Conservation (phyloP, 92 coral and sea anemone species). For the Anthopleura xanthogrammica region DNA sequence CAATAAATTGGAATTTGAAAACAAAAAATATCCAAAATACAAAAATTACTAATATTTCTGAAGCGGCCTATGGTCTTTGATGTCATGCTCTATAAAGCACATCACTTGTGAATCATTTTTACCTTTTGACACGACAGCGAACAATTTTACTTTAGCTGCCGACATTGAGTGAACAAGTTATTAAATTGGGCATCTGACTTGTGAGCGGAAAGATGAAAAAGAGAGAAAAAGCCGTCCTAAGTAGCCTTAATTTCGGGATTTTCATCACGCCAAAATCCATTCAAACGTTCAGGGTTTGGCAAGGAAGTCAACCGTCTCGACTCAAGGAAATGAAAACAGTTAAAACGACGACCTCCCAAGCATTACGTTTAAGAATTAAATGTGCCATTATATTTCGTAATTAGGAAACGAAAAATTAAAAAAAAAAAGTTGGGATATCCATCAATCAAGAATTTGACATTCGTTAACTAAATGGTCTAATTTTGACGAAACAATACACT, state of each 20-base stretch:
- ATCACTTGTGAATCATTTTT: constrained; percentile 62
- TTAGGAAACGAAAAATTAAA: constrained; percentile 2
- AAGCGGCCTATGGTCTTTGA: constrained; percentile 61
- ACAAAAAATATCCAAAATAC: not conserved
- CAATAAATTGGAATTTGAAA: not conserved
- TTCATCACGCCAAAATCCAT: constrained; percentile 38
- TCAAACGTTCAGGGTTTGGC: constrained; percentile 8
- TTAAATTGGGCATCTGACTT: constrained; percentile 50
- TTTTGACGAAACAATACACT: no score
- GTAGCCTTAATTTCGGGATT: constrained; percentile 41
- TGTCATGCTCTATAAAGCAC: constrained; percentile 45
- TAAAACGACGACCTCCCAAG: constrained; percentile 27
- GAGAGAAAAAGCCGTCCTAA: constrained; percentile 37
- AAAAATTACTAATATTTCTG: constrained; percentile 8
- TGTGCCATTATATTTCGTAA: constrained; percentile 21
- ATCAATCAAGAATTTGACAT: constrained; percentile 1
- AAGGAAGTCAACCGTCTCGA: constrained; percentile 27
- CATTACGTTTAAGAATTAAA: constrained; percentile 24
- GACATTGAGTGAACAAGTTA: constrained; percentile 60
- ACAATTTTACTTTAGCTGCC: constrained; percentile 41
- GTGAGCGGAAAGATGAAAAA: constrained; percentile 50
- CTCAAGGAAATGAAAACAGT: constrained; percentile 25
- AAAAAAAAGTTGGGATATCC: not conserved
- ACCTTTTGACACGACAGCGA: constrained; percentile 49
- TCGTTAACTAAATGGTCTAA: not conserved